Evolutionary conservation across 2,113 vertebrate species (phyloP).

Genomic region (Prunella fulvescens): DNA sequence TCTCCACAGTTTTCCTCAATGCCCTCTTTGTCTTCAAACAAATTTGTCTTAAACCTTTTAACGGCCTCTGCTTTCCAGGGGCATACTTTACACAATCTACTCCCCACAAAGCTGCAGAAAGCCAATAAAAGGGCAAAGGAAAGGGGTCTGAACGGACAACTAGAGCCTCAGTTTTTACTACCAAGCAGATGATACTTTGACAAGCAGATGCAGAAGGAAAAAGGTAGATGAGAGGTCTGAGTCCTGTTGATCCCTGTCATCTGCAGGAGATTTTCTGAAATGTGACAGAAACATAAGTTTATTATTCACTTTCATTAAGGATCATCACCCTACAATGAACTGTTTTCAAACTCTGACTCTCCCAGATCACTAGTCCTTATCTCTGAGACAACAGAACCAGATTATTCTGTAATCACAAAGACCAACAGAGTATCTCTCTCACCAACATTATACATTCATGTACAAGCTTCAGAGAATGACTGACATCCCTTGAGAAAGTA

Average conservation of each 20-base stretch:
- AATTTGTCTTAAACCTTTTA: conserved; percentile 58
- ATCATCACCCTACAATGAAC: background rate
- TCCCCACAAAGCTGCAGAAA: conserved; percentile 31
- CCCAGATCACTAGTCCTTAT: background rate
- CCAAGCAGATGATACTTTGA: background rate
- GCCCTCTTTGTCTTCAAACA: conserved; percentile 53
- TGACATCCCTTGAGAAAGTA: background rate
- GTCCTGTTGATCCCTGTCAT: background rate
- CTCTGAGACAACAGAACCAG: background rate
- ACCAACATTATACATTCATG: background rate
- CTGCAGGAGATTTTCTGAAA: background rate
- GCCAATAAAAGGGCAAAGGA: background rate
- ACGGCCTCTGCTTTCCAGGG: conserved; percentile 55
- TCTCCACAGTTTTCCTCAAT: conserved; percentile 39
- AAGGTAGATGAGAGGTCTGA: background rate
- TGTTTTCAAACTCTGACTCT: background rate
- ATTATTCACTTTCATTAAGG: background rate
- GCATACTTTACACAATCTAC: conserved; percentile 16
- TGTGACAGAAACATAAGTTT: background rate
- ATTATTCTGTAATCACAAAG: background rate
- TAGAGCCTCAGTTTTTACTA: background rate
- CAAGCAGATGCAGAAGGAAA: background rate
- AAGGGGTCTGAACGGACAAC: background rate
- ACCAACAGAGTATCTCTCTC: background rate
- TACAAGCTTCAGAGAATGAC: background rate